phyloP scores from a whole-genome alignment of 2,797 vertebrate genomes.

The Notamacropus eugenii region DNA sequence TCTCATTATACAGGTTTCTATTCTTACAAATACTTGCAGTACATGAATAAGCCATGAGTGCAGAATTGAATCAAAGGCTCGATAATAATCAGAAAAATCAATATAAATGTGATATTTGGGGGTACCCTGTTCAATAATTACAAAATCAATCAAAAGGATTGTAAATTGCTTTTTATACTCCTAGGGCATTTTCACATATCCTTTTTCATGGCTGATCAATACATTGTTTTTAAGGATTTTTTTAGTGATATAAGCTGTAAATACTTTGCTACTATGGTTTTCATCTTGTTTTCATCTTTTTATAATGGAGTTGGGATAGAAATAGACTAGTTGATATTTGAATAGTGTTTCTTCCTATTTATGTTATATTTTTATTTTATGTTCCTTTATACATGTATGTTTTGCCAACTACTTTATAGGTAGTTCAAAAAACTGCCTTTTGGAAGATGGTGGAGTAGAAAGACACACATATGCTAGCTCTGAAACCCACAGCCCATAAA shows the following conservation, averaged over 20 bases:
- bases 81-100: background rate
- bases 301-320: background rate
- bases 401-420: background rate
- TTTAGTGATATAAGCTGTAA: background rate
- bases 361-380: background rate
- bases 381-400: background rate
- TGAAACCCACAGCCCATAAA: no score
- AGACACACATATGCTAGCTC: no score
- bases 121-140: background rate
- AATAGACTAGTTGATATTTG: background rate
- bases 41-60: background rate
- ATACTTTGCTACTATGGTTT: background rate
- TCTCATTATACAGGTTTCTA: background rate
- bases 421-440: background rate
- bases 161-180: background rate
- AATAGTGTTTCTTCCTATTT: background rate
- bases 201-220: background rate
- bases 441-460: no score
- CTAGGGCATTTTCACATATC: background rate
- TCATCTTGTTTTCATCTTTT: background rate
- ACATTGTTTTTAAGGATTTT: background rate
- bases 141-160: background rate
- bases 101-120: background rate
- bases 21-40: background rate
- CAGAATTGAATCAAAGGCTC: background rate